phyloP scores from a whole-genome alignment of 2,888 invertebrate genomes.

The Amphipoea oculea region DNA sequence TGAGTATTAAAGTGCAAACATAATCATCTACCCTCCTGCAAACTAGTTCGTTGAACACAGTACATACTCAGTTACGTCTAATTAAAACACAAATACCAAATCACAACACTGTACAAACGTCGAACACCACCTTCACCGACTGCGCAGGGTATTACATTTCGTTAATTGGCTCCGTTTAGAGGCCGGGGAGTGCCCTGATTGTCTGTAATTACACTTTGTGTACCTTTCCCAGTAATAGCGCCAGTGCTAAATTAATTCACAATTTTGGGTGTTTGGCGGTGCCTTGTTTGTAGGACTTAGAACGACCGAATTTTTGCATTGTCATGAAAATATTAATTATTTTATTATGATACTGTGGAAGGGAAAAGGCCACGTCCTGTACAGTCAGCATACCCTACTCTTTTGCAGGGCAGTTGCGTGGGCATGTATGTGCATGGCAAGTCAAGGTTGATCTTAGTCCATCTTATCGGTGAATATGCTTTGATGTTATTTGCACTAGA shows the following conservation, averaged over 20 bases:
- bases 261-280: slow-evolving; percentile 35
- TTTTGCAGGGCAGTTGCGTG: not conserved
- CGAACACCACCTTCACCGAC: slow-evolving; percentile 35
- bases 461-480: not conserved
- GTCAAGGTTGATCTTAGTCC: not conserved
- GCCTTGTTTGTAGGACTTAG: slow-evolving; percentile 1
- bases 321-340: not conserved
- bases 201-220: slow-evolving; percentile 66
- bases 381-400: too few species aligned
- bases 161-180: slow-evolving; percentile 65
- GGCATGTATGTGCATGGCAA: not conserved
- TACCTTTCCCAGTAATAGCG: slow-evolving; percentile 63
- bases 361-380: not conserved
- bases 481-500: not conserved
- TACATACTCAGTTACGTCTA: not conserved
- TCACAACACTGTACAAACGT: slow-evolving; percentile 31
- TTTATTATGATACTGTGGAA: not conserved
- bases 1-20: not conserved
- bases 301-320: not conserved
- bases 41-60: not conserved
- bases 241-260: slow-evolving; percentile 41
- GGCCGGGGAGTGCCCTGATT: slow-evolving; percentile 66
- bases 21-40: not conserved
- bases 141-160: slow-evolving; percentile 59
- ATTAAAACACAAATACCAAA: slow-evolving; percentile 30